phyloP scores from a whole-genome alignment of 2,113 vertebrate species.

The Neotragus moschatus region DNA sequence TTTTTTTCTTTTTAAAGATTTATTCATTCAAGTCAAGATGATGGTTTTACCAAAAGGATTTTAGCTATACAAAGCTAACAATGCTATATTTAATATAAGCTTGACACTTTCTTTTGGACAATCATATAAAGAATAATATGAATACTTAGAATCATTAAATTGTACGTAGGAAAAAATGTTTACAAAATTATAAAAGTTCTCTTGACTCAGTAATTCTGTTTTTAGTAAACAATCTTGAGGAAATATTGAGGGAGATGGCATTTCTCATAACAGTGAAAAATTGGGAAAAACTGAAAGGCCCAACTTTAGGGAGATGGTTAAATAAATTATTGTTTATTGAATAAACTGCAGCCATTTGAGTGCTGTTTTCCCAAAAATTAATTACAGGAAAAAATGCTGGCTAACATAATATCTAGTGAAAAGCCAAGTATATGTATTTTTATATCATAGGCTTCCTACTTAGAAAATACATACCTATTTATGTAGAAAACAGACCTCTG shows the following conservation, averaged over 20 bases:
- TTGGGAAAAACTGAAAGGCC: background rate
- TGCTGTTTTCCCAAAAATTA: background rate
- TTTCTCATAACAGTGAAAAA: background rate
- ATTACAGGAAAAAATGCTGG: background rate
- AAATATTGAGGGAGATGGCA: background rate
- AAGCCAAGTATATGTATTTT: background rate
- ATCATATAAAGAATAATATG: background rate
- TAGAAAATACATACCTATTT: background rate
- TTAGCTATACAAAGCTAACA: constrained; percentile 10
- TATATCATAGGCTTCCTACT: background rate
- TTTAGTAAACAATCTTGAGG: background rate
- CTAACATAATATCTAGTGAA: background rate
- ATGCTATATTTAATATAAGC: background rate
- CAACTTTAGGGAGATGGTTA: background rate
- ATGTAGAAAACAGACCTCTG: background rate
- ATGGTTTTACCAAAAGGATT: background rate
- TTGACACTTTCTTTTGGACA: constrained; percentile 23
- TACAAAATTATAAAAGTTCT: background rate
- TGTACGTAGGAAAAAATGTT: background rate
- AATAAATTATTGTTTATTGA: background rate
- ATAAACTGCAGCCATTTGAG: background rate
- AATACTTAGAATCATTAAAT: background rate
- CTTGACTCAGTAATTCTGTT: background rate
- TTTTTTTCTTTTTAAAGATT: background rate
- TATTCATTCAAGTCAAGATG: background rate